Evolutionary conservation across 2,797 vertebrate genomes (phyloP), one percentile per base, ranked within the genome.

Genomic region (Acropternis orthonyx): DNA sequence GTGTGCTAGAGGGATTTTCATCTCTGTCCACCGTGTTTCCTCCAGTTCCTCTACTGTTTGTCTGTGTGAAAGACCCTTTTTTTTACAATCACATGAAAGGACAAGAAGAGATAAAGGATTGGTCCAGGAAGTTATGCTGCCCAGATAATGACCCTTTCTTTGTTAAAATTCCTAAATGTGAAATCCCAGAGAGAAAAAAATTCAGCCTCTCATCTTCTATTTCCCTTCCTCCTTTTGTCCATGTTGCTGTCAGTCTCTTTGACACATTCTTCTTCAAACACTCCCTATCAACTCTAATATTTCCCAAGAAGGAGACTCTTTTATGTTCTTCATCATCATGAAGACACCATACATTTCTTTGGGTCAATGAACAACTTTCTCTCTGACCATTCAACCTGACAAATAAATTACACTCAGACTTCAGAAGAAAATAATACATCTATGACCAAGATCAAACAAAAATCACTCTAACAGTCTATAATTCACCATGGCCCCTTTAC

Each of bases 321-420:
- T 97, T 89, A 97, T 89, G 85, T 95, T 95, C 62, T 81, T 87
- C 79, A 89, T 92, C 89, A 52, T 95, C 89, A 94, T 94, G 97
- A 92, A 92, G 92, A 92, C 68, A 89, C 44, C 65, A 72, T 82
- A 88, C 83, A 93, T 98, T 96, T 90, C 76, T 96, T 96, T 93
- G 88, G 91, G 95, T 97, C 97, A 97, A 49, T 55, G 88, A 66
- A 91, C 88, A 93, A 95, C 89, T 97, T 97, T 97, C 71, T 96
- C 87, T 95, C 65, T 83, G 95, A 87, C 84, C 93, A 78, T 97
- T 95, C 95, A 96, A 94, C 92, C 92, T 97, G 93, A 96, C 95
- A 98, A 97, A 96, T 96, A 97, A 96, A 96, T 96, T 95, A 92
- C 92, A 93, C 37, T 92, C 84, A 80, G 67, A 95, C 76, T 95